Evolutionary conservation across 2,888 invertebrate species (phyloP).

Genomic region (Spialia ferax): DNA sequence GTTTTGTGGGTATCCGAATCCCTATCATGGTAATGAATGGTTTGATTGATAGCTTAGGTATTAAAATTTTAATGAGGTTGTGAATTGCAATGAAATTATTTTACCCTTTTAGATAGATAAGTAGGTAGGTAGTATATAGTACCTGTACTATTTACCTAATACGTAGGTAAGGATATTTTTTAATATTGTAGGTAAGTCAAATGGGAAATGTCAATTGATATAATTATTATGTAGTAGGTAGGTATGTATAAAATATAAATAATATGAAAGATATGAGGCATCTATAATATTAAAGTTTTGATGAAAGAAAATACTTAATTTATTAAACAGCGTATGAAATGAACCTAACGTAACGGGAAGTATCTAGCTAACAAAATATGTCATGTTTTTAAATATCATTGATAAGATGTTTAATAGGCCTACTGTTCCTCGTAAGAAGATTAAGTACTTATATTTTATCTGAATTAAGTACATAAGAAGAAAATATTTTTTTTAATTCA

Average conservation of each 20-base stretch:
- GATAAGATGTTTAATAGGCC: slow-evolving; percentile 51
- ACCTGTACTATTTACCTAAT: too few relatives aligned
- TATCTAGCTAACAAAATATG: slow-evolving; percentile 41
- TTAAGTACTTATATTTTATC: too few relatives aligned
- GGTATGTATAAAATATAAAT: neutral
- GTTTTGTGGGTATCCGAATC: too few relatives aligned
- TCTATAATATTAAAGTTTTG: slow-evolving; percentile 38
- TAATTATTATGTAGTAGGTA: neutral
- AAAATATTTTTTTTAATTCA: slow-evolving; percentile 31
- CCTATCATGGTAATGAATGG: too few relatives aligned
- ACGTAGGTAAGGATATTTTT: too few relatives aligned
- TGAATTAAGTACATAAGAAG: slow-evolving; percentile 27
- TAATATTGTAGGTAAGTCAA: too few relatives aligned
- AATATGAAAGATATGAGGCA: neutral
- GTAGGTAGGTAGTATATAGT: too few relatives aligned
- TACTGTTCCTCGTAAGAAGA: slow-evolving; percentile 55
- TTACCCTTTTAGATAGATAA: too few relatives aligned
- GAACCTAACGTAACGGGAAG: slow-evolving; percentile 33
- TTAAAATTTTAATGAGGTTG: too few relatives aligned
- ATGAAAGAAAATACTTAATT: neutral
- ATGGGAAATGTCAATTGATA: too few relatives aligned
- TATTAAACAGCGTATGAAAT: slow-evolving; percentile 13
- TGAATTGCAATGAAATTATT: too few relatives aligned
- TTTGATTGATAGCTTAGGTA: too few relatives aligned
- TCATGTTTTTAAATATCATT: slow-evolving; percentile 44